phyloP scores from a whole-genome alignment of 1,140 invertebrate genomes.

The Papilio machaon region DNA sequence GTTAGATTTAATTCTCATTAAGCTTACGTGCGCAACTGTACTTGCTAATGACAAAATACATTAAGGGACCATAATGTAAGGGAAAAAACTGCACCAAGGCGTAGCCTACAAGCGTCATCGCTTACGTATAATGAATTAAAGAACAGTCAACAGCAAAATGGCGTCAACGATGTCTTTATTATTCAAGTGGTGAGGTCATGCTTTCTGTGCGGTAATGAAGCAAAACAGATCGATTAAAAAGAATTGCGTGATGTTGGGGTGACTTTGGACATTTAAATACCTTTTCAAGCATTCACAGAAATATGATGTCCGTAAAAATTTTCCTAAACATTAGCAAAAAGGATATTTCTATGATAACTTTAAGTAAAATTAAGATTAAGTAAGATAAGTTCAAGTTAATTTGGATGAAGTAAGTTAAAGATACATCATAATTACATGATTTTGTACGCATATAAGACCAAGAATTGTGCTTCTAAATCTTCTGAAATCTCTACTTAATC shows the following conservation, averaged over 20 bases:
- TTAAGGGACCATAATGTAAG: slow-evolving; percentile 32
- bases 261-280: slow-evolving; percentile 1
- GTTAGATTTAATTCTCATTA: slow-evolving; percentile 34
- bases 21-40: slow-evolving; percentile 33
- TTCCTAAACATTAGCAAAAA: neutral
- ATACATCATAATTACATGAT: no score
- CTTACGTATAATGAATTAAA: slow-evolving; percentile 37
- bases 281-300: neutral
- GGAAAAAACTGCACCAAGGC: slow-evolving; percentile 34
- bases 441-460: no score
- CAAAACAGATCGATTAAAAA: slow-evolving; percentile 24
- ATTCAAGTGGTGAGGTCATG: slow-evolving; percentile 30
- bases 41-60: slow-evolving; percentile 31
- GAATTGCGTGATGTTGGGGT: neutral
- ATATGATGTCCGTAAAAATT: neutral
- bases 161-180: slow-evolving; percentile 34
- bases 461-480: no score
- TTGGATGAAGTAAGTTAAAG: no score
- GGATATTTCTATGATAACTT: no score
- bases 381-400: no score
- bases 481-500: no score
- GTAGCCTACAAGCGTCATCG: slow-evolving; percentile 30
- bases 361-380: no score
- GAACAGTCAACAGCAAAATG: slow-evolving; percentile 34
- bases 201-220: slow-evolving; percentile 19